Evolutionary conservation across 2,888 invertebrate genomes (phyloP).

Genomic region (Hirtodrosophila trivittata): DNA sequence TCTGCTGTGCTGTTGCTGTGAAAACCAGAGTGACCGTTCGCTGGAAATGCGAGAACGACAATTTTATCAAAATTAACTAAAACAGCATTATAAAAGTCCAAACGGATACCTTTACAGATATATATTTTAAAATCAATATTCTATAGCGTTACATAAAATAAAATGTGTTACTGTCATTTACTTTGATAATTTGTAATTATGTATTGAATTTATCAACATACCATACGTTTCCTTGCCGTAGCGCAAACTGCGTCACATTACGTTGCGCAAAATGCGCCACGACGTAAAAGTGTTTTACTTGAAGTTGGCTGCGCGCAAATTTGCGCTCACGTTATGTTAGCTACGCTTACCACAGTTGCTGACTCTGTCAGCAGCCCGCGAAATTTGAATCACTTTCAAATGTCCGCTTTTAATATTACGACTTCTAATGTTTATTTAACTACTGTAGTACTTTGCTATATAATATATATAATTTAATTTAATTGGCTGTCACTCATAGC

Average conservation of each 20-base stretch:
- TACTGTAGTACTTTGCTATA: no score
- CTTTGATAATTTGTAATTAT: no score
- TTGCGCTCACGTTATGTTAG: neutral
- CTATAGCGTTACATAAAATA: no score
- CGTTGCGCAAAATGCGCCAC: conserved; percentile 7
- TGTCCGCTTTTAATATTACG: no score
- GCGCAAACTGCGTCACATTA: conserved; percentile 9
- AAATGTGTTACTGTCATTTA: no score
- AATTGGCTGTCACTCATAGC: neutral
- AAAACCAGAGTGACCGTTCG: conserved; percentile 54
- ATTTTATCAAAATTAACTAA: neutral
- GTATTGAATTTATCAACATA: no score
- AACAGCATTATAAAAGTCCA: no score
- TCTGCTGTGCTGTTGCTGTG: conserved; percentile 53
- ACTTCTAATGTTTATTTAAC: neutral
- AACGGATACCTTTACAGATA: no score
- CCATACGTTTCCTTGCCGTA: no score
- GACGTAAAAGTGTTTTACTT: conserved; percentile 1
- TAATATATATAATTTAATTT: no score
- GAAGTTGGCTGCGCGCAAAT: conserved; percentile 16
- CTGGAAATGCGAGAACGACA: conserved; percentile 4
- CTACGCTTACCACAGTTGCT: neutral
- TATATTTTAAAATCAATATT: no score
- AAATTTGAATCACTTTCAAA: conserved; percentile 14
- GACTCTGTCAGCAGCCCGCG: conserved; percentile 9